Evolutionary conservation across 2,113 vertebrate species (phyloP).

Genomic region (Callaeas wilsoni): DNA sequence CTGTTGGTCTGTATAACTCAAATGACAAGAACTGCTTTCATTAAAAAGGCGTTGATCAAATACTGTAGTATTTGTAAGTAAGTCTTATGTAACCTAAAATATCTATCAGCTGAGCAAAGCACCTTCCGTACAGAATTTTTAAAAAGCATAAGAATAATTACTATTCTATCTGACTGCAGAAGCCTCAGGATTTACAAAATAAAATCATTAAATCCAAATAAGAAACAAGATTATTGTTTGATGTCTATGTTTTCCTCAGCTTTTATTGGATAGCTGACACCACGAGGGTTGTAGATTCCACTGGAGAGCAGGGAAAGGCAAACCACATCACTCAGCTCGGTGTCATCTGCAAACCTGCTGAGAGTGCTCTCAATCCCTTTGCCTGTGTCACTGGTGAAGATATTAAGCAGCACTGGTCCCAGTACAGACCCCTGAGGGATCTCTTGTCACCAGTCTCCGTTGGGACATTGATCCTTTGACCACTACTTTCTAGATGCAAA

Average conservation of each 20-base stretch:
- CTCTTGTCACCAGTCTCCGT: rapidly evolving
- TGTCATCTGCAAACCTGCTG: background rate
- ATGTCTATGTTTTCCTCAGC: background rate
- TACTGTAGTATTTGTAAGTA: background rate
- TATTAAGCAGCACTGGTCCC: background rate
- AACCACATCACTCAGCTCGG: background rate
- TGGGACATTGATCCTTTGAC: background rate
- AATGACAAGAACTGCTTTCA: background rate
- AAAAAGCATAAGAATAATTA: background rate
- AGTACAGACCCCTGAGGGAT: background rate
- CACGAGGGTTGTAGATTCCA: rapidly evolving
- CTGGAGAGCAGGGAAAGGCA: background rate
- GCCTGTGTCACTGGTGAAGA: background rate
- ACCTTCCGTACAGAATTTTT: background rate
- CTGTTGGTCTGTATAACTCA: background rate
- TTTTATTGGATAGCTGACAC: background rate
- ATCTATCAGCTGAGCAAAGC: background rate
- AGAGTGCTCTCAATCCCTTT: background rate
- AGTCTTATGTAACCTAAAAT: background rate
- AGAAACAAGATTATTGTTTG: background rate
- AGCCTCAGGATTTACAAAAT: background rate
- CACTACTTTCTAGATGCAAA: too few relatives aligned
- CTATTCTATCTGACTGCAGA: background rate
- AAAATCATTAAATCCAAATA: background rate
- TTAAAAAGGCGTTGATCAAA: background rate